A percentile compares a stretch with the other conserved stretches of the same genome.
Evolutionary conservation across 1,140 invertebrate species (phyloP).

Genomic region (Tetragnatha versicolor): DNA sequence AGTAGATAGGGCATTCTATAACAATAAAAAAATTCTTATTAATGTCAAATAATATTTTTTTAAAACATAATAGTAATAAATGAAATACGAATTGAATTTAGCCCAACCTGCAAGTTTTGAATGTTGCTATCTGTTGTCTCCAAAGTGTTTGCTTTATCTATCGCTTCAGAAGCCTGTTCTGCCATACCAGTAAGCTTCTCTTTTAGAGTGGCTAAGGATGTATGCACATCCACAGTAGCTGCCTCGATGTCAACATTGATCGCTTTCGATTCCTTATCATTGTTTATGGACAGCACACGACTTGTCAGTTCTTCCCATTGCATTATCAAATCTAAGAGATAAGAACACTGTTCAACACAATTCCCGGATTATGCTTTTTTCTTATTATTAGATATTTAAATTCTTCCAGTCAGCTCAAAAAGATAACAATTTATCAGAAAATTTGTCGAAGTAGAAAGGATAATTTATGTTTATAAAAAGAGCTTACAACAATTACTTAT

Average conservation of each 20-base stretch:
- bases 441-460: too few relatives aligned
- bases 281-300: background rate
- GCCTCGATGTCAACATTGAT: background rate
- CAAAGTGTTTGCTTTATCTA: background rate
- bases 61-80: background rate
- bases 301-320: slow-evolving; percentile 18
- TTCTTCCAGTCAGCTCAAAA: too few relatives aligned
- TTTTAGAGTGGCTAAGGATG: background rate
- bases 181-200: background rate
- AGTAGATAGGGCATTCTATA: slow-evolving; percentile 65
- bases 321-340: slow-evolving; percentile 24
- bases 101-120: slow-evolving; percentile 28
- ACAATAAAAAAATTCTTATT: background rate
- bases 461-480: too few relatives aligned
- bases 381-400: too few relatives aligned
- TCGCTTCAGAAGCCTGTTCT: background rate
- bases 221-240: slow-evolving; percentile 10
- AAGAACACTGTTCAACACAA: too few relatives aligned
- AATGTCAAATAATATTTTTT: background rate
- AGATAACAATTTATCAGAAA: background rate
- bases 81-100: background rate
- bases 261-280: background rate
- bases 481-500: too few relatives aligned
- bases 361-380: too few relatives aligned
- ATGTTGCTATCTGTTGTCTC: slow-evolving; percentile 8